These are phyloP conservation scores for Halisarca cf. caerulea DNA, from an alignment of 37 sponge, comb jelly and placozoan genomes.

Conservation along the genomic window DNA sequence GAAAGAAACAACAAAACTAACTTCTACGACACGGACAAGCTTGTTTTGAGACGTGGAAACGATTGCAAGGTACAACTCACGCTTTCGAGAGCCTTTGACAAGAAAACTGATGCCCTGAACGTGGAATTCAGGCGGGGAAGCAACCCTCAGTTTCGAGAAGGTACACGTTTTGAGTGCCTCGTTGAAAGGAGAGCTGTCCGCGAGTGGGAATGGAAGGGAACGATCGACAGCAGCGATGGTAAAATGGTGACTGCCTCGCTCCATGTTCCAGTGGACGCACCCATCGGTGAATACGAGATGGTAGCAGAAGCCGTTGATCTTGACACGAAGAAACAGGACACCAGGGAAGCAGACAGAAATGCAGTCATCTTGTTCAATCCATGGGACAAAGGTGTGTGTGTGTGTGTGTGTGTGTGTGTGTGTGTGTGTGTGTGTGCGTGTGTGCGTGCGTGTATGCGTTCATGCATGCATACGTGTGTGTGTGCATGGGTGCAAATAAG, in stretches of 20 bases:
- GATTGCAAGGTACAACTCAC: not conserved
- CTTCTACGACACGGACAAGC: not conserved
- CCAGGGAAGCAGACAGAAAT: not conserved
- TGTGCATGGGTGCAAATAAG: too few relatives aligned
- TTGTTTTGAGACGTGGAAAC: constrained; percentile 9
- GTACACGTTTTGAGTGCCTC: not conserved
- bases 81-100: not conserved
- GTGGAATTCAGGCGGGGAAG: constrained; percentile 11
- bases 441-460: too few relatives aligned
- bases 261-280: constrained; percentile 17
- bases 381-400: constrained; percentile 54
- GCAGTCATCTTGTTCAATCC: constrained; percentile 73
- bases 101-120: not conserved
- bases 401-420: too few relatives aligned
- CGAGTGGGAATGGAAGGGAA: constrained; percentile 22
- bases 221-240: not conserved
- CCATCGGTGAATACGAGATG: not conserved
- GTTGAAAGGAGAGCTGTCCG: not conserved
- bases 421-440: too few relatives aligned
- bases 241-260: not conserved
- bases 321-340: not conserved
- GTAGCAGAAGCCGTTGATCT: constrained; percentile 12
- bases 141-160: not conserved
- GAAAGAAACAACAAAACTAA: not conserved
- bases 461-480: too few relatives aligned